A percentile compares a stretch with the other conserved stretches of the same genome.
These are phyloP conservation scores for Eulimnadia texana DNA, from an alignment of 1,140 invertebrate species.

Conservation along the genomic window DNA sequence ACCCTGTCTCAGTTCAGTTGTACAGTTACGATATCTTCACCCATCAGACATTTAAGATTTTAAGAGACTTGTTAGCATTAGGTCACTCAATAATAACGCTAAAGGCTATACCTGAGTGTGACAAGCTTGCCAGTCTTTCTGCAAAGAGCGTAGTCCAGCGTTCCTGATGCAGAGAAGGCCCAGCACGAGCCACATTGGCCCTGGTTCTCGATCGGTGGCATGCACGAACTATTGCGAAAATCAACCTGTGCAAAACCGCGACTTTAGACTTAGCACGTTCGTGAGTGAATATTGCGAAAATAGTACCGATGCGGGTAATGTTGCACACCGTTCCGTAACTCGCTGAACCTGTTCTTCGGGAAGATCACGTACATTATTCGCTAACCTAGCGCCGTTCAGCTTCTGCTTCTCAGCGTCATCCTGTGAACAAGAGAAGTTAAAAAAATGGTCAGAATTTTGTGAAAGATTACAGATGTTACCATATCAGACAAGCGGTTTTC, in stretches of 20 bases:
- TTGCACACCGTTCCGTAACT: no score
- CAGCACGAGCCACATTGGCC: slow-evolving; percentile 30
- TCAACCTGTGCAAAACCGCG: slow-evolving; percentile 1
- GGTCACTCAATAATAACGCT: no score
- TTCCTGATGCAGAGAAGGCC: slow-evolving; percentile 25
- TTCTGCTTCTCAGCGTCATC: no score
- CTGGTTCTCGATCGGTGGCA: slow-evolving; percentile 19
- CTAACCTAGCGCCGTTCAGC: no score
- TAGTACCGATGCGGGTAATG: not conserved
- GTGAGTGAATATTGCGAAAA: no score
- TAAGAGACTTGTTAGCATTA: no score
- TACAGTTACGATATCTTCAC: no score
- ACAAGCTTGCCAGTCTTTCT: slow-evolving; percentile 19
- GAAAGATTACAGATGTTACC: not conserved
- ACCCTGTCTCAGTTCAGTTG: no score
- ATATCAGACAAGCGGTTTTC: slow-evolving; percentile 3
- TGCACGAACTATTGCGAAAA: slow-evolving; percentile 7
- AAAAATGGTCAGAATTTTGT: not conserved
- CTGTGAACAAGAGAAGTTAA: not conserved
- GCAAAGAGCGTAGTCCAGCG: slow-evolving; percentile 21
- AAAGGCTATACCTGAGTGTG: slow-evolving; percentile 26
- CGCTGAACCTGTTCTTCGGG: no score
- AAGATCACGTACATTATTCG: no score
- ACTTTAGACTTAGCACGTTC: not conserved
- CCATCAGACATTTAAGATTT: no score